Conservation (phyloP, 2,797 vertebrate genomes). For the Eurystomus glaucurus region DNA sequence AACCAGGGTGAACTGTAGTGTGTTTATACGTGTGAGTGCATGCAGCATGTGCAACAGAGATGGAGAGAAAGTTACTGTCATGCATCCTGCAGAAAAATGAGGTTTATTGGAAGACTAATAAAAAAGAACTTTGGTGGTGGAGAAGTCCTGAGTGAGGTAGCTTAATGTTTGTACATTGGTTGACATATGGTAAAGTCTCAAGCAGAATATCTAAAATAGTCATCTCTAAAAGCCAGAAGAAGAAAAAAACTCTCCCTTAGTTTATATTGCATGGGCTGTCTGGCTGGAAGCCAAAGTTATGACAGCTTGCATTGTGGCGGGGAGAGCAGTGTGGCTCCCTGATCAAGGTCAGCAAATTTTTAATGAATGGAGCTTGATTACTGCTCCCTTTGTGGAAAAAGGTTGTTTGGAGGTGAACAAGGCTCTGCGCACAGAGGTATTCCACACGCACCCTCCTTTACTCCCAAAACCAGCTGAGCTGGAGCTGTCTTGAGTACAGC, state of each 20-base stretch:
- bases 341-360: constrained; percentile 27
- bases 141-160: neutral
- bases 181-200: neutral
- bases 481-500: neutral
- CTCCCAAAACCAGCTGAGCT: neutral
- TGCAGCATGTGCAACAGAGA: neutral
- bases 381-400: neutral
- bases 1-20: neutral
- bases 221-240: constrained; percentile 7
- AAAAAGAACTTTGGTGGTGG: neutral
- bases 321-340: neutral
- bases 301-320: neutral
- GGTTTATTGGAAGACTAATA: neutral
- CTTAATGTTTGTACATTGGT: neutral
- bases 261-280: neutral
- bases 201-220: neutral
- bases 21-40: rapidly evolving
- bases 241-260: neutral
- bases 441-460: neutral
- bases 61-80: neutral
- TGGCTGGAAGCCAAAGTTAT: neutral
- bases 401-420: constrained; percentile 38
- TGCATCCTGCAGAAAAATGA: neutral
- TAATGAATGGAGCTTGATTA: constrained; percentile 19
- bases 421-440: neutral